A percentile compares a stretch with the other conserved stretches of the same genome.
Conservation (phyloP, 2,888 invertebrate genomes). For the Thereva nobilitata region DNA sequence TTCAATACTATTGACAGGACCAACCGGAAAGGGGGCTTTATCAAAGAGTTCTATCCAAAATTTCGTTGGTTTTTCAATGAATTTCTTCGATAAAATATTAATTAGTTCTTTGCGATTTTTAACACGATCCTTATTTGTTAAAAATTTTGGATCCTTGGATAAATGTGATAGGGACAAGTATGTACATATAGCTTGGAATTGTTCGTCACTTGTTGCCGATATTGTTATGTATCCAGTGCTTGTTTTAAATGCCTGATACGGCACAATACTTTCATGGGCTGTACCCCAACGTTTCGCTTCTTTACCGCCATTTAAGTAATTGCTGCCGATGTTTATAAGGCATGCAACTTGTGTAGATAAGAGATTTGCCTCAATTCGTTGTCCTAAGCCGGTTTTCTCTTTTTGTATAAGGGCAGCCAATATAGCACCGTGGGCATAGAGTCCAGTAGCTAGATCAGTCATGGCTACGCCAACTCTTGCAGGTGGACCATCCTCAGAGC, state of each 20-base stretch:
- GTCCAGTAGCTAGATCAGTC: conserved; percentile 91
- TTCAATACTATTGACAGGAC: conserved; percentile 84
- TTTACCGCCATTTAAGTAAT: conserved; percentile 82
- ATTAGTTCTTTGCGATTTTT: conserved; percentile 73
- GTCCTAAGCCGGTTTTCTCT: conserved; percentile 77
- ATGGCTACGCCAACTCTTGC: conserved; percentile 92
- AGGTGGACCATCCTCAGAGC: conserved; percentile 79
- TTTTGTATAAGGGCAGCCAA: conserved; percentile 85
- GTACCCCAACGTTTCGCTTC: conserved; percentile 88
- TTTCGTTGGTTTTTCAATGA: conserved; percentile 67
- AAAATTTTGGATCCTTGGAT: conserved; percentile 66
- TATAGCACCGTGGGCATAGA: conserved; percentile 94
- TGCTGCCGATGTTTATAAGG: conserved; percentile 86
- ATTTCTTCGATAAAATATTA: conserved; percentile 63
- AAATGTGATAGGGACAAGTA: conserved; percentile 66
- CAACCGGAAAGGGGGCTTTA: conserved; percentile 80
- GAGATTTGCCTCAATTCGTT: conserved; percentile 93
- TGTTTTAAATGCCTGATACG: conserved; percentile 88
- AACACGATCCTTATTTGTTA: conserved; percentile 76
- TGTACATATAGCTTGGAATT: conserved; percentile 75
- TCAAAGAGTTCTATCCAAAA: conserved; percentile 78
- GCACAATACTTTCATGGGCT: conserved; percentile 91
- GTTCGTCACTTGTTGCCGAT: conserved; percentile 83
- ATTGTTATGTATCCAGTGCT: conserved; percentile 82
- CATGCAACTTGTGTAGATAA: conserved; percentile 88